Percentiles rank a stretch among this genome's conserved stretches.
Evolutionary conservation across 2,797 vertebrate genomes (phyloP).

Genomic region (Danio choprae): DNA sequence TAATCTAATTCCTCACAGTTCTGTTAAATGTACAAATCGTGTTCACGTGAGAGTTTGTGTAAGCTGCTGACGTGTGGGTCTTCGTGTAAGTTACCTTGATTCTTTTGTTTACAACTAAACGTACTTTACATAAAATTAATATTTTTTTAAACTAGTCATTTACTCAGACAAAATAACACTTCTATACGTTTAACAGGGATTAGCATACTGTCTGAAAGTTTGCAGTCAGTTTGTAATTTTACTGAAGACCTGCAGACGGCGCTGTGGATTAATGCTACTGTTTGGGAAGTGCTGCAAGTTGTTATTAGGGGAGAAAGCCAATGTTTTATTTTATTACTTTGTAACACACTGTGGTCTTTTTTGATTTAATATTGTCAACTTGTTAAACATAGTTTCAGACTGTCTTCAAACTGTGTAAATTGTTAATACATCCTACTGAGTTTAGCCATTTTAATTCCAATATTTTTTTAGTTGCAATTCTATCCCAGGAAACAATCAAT

Average conservation of each 20-base stretch:
- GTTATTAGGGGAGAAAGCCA: not conserved
- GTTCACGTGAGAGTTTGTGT: not conserved
- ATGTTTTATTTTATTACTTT: not conserved
- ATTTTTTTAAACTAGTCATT: too few relatives aligned
- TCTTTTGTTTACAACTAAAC: not conserved
- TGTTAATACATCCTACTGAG: too few relatives aligned
- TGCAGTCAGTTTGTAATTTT: conserved; percentile 11
- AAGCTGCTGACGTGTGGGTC: not conserved
- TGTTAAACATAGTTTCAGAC: not conserved
- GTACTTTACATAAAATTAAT: not conserved
- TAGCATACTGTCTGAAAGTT: not conserved
- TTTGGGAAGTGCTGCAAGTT: not conserved
- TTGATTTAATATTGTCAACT: not conserved
- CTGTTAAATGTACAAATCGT: not conserved
- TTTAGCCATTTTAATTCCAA: too few relatives aligned
- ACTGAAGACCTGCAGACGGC: conserved; percentile 48
- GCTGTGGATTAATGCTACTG: conserved; percentile 59
- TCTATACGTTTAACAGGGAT: not conserved
- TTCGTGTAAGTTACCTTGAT: not conserved
- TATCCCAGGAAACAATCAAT: too few relatives aligned
- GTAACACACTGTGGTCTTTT: not conserved
- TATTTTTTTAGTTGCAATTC: too few relatives aligned
- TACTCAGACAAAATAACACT: not conserved
- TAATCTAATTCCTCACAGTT: conserved; percentile 7
- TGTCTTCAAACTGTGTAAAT: not conserved